Conservation (phyloP, 2,113 vertebrate species). For the Podarcis raffonei region DNA sequence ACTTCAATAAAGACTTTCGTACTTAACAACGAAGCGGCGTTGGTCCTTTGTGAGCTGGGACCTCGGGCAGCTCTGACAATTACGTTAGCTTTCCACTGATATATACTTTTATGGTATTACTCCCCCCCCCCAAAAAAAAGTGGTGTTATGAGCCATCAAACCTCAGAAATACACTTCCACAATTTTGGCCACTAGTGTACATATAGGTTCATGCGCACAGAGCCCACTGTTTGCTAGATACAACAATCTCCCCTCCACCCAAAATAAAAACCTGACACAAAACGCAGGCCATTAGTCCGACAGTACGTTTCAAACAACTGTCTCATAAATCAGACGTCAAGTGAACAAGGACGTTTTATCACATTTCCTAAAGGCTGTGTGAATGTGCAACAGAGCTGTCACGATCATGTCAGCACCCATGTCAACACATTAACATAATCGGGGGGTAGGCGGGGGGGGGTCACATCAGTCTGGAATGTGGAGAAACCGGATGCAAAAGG, state of each 20-base stretch:
- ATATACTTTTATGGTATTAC: too few relatives aligned
- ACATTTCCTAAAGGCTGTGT: not conserved
- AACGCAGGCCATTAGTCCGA: not conserved
- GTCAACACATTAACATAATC: not conserved
- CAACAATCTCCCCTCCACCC: not conserved
- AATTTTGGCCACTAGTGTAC: too few relatives aligned
- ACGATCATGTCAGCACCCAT: not conserved
- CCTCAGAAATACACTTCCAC: too few relatives aligned
- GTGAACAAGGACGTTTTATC: not conserved
- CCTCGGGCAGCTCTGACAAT: too few relatives aligned
- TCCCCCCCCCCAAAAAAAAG: too few relatives aligned
- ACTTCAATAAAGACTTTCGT: too few relatives aligned
- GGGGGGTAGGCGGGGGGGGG: not conserved
- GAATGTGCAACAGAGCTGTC: fast-evolving
- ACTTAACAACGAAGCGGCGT: too few relatives aligned
- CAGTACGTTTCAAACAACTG: not conserved
- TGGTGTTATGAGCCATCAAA: too few relatives aligned
- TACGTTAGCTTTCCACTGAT: too few relatives aligned
- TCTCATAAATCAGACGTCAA: not conserved
- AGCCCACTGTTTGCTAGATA: not conserved
- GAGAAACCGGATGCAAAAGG: not conserved
- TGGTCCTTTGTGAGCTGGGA: too few relatives aligned
- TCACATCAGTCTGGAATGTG: not conserved
- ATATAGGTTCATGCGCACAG: not conserved
- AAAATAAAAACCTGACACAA: not conserved